Conservation (phyloP, 1,140 invertebrate genomes). For the Choristoneura fumiferana region DNA sequence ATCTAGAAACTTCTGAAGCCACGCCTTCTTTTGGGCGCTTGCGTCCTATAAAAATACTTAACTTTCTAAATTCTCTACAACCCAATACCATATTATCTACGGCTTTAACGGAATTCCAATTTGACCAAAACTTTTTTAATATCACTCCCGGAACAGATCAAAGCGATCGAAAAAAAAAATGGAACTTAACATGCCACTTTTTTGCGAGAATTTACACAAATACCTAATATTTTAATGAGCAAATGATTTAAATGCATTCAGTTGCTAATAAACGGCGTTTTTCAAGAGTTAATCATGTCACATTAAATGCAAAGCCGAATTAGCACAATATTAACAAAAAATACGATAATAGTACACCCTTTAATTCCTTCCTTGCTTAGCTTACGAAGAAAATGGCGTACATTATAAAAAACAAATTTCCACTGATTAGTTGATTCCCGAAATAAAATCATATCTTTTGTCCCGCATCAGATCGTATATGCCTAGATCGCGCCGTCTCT, state of each 20-base stretch:
- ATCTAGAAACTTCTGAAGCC: constrained; percentile 1
- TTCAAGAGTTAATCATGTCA: not conserved
- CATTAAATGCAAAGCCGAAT: constrained; percentile 13
- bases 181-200: not conserved
- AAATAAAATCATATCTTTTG: not conserved
- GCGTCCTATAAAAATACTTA: constrained; percentile 19
- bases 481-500: not conserved
- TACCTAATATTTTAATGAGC: not conserved
- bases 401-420: too few species aligned
- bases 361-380: too few species aligned
- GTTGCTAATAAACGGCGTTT: not conserved
- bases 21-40: constrained; percentile 20
- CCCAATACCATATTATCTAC: constrained; percentile 2
- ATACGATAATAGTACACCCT: too few species aligned
- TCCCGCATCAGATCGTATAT: not conserved
- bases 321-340: not conserved
- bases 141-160: constrained; percentile 18
- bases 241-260: constrained; percentile 15
- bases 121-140: not conserved
- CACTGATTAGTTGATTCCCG: too few species aligned
- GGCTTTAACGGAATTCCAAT: not conserved
- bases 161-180: constrained; percentile 9
- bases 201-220: not conserved
- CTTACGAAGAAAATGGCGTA: too few species aligned
- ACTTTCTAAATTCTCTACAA: not conserved